Conservation (phyloP, 2,888 invertebrate genomes). For the Eurois occulta region DNA sequence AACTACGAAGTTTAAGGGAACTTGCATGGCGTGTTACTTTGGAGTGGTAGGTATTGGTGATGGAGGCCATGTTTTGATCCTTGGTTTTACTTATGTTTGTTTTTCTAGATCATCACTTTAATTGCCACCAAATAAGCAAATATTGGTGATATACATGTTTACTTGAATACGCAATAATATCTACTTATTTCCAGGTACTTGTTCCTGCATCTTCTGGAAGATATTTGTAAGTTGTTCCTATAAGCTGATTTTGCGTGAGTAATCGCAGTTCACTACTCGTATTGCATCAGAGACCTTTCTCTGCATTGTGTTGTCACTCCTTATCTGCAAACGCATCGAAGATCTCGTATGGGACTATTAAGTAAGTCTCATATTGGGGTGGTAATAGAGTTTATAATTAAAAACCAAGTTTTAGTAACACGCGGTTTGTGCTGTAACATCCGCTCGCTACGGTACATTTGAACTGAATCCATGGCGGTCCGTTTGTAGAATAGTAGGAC, state of each 20-base stretch:
- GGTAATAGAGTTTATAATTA: slow-evolving; percentile 26
- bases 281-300: slow-evolving; percentile 38
- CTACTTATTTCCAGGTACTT: slow-evolving; percentile 47
- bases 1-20: background rate
- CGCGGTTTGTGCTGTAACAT: slow-evolving; percentile 24
- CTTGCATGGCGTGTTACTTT: background rate
- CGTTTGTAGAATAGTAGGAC: slow-evolving; percentile 64
- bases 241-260: slow-evolving; percentile 9
- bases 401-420: slow-evolving; percentile 11
- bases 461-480: slow-evolving; percentile 61
- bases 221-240: slow-evolving; percentile 14
- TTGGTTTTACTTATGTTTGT: background rate
- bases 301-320: background rate
- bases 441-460: slow-evolving; percentile 56
- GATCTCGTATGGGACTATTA: background rate
- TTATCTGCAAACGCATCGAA: slow-evolving; percentile 1
- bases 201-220: slow-evolving; percentile 14
- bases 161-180: slow-evolving; percentile 31
- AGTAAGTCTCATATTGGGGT: slow-evolving; percentile 5
- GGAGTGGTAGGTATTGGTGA: background rate
- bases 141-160: background rate
- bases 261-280: slow-evolving; percentile 13
- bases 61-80: background rate
- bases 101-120: background rate
- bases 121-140: background rate